Base-by-base conservation (phyloP, 2,888 invertebrate genomes). In the Apotomis betuletana region DNA sequence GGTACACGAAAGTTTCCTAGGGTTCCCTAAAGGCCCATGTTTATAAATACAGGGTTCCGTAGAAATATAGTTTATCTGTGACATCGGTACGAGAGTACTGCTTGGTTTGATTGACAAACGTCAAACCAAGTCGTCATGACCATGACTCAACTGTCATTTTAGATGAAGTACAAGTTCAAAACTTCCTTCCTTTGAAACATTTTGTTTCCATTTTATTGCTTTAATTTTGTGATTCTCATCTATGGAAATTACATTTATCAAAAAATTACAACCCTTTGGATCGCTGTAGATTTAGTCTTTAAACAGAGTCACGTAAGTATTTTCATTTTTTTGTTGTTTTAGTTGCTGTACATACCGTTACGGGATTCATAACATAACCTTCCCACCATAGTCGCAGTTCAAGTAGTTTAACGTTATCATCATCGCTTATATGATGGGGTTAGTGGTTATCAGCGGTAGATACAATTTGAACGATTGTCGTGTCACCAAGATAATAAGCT, bases 291-390 rank as follows among this genome's bases (percentile, higher is more conserved):
- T 9, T n/a, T 6, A 27, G 38, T 59, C 52, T 54, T 15, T 8
- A 13, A 51, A n/a, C 38, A 0, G 44, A 49, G 15, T 68, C 36
- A 9, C 10, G 70, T 70, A 38, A 70, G 70, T 70, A 65, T 41
- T 65, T 51, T 1, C 8, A 46, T 3, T 60, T 60, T 46, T 64
- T 52, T 15, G 51, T 46, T 65, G 54, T 64, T 59, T 65, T 44
- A 46, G 13, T 52, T 3, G 9, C 8, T 9, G 49, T 52, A 5
- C 51, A n/a, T 67, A 58, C 64, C 70, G 46, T 60, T 70, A 60
- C 36, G 36, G n/a, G 15, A 13, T 46, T 69, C 49, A 64, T 60
- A 65, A 65, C 54, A 64, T 65, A 70, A 70, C 64, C 70, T 65
- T n/a, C 41, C 6, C 10, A 27, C 4, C n/a, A 6, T 41, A 15